These are phyloP conservation scores for Hippolais icterina DNA, from an alignment of 2,113 vertebrate species.

Conservation along the genomic window DNA sequence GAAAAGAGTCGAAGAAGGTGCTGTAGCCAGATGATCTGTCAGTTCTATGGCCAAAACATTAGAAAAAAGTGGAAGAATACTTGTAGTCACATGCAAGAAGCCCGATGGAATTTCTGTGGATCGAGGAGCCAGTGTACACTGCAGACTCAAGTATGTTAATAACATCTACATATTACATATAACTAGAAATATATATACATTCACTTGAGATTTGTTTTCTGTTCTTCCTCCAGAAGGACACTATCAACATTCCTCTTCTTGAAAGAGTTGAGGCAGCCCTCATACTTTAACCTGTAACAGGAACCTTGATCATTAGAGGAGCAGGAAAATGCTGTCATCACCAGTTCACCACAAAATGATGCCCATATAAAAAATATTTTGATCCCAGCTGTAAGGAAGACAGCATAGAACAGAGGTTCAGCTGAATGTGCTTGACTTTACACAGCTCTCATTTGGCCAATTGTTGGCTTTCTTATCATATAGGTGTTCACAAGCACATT, in stretches of 20 bases:
- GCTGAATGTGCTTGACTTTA: background rate
- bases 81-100: background rate
- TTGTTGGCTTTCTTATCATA: background rate
- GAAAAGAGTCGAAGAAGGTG: background rate
- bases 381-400: background rate
- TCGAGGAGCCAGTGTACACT: background rate
- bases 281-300: background rate
- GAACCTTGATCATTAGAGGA: background rate
- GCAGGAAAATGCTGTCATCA: background rate
- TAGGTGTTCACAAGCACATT: background rate
- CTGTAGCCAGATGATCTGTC: background rate
- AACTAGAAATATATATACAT: background rate
- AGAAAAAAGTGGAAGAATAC: background rate
- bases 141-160: background rate
- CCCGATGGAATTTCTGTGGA: background rate
- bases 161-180: background rate
- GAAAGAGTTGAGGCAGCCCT: background rate
- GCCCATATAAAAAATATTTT: background rate
- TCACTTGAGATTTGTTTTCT: background rate
- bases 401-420: no score
- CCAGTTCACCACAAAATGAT: background rate
- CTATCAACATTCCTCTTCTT: background rate
- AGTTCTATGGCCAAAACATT: background rate
- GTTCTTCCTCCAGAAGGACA: background rate
- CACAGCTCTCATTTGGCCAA: background rate